Evolutionary conservation across 2,888 invertebrate genomes (phyloP), one percentile per base, ranked within the genome.

Genomic region (Parnassius apollo): DNA sequence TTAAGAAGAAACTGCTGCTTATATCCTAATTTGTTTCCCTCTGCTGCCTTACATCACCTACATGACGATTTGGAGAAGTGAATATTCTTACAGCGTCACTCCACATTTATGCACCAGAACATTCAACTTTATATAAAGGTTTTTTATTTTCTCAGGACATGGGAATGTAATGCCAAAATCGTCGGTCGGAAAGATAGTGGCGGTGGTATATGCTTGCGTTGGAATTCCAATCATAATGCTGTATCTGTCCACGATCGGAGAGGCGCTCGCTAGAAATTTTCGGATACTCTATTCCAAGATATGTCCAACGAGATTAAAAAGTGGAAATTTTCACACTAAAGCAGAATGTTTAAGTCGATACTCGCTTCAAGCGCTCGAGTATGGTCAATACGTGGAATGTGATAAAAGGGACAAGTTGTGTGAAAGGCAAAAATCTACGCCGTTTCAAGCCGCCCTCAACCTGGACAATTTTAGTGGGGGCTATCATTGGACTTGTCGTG

Each of bases 211-310:
- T 86, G 96, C 97, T 0, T 93, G 97, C 65, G 93, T 96, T 65
- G 97, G 98, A 59, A 97, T 98, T 72, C 98, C 98, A 25, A 93
- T 98, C 75, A 96, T 98, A 91, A 93, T 98, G 83, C 93, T 98
- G 59, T 98, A 98, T 85, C 93, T 98, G 61, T 96, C 97, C 60
- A 96, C 97, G 57, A 95, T 97, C 69, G 98, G 97, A 52, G 96
- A 96, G 78, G 95, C 96, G 18, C 91, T 97, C 54, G 96, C 97
- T n/a, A 93, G 95, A 57, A 94, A 94, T 75, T 95, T 97, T 89
- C 94, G 96, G 53, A 93, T 93, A 68, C 85, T 95, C 53, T 95
- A 96, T 85, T 93, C 94, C 10, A 93, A 92, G 67, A 70, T 94
- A 59, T 77, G 83, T 66, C 85, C 86, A 42, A 66, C 84, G 57